Conservation (phyloP, 2,888 invertebrate genomes). For the Lithophane leautieri region DNA sequence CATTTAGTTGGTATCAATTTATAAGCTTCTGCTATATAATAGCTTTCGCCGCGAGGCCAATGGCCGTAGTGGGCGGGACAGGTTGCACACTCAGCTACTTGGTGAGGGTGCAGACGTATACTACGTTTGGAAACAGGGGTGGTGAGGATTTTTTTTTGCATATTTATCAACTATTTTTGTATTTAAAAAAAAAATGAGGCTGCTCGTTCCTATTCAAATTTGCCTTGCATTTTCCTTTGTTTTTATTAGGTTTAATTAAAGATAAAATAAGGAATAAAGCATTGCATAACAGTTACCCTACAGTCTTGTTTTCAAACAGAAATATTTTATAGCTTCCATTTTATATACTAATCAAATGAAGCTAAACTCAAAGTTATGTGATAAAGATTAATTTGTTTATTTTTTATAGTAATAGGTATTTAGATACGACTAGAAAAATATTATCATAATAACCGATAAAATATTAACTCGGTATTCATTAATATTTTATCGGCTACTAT, state of each 20-base stretch:
- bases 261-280: neutral
- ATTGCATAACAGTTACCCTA: neutral
- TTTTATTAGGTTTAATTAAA: neutral
- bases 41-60: constrained; percentile 68
- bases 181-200: neutral
- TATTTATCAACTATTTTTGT: neutral
- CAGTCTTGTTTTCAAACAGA: neutral
- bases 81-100: constrained; percentile 64
- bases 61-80: constrained; percentile 79
- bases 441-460: too few relatives aligned
- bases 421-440: too few relatives aligned
- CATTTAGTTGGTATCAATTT: constrained; percentile 58
- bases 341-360: neutral
- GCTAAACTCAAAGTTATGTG: neutral
- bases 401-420: too few relatives aligned
- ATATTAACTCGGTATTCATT: too few relatives aligned
- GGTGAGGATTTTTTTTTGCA: accelerated
- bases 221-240: too few relatives aligned
- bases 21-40: constrained; percentile 41
- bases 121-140: constrained; percentile 34
- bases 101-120: constrained; percentile 52
- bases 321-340: neutral
- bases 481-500: neutral
- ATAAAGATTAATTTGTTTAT: neutral
- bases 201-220: neutral